phyloP scores from a whole-genome alignment of 2,888 invertebrate species.

The Campoplex capitator region DNA sequence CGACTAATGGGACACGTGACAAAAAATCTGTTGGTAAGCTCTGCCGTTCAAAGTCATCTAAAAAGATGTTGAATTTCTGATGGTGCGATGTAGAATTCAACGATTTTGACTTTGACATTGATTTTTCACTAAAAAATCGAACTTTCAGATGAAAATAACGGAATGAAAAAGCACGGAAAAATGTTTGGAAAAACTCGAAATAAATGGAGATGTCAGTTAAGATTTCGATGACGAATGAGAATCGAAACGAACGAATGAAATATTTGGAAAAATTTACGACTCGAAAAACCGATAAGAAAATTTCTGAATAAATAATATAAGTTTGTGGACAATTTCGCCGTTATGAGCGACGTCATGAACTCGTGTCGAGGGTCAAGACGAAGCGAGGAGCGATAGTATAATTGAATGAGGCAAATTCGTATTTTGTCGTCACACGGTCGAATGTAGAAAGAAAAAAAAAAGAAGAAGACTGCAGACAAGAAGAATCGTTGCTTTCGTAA shows the following conservation, averaged over 20 bases:
- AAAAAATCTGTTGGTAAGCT: background rate
- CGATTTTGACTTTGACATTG: background rate
- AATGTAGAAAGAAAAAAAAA: background rate
- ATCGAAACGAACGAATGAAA: background rate
- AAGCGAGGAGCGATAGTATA: conserved; percentile 23
- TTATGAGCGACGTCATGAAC: conserved; percentile 13
- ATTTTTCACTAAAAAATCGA: too few relatives aligned
- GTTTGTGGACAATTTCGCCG: background rate
- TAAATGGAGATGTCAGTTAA: too few relatives aligned
- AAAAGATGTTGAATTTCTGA: background rate
- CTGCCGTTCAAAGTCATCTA: background rate
- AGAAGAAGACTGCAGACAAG: background rate
- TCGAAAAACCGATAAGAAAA: background rate
- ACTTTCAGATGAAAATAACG: too few relatives aligned
- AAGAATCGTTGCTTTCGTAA: background rate
- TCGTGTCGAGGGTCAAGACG: conserved; percentile 58
- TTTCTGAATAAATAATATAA: background rate
- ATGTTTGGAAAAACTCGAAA: too few relatives aligned
- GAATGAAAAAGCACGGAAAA: too few relatives aligned
- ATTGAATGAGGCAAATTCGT: conserved; percentile 54
- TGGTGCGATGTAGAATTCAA: too few relatives aligned
- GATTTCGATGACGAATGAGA: background rate
- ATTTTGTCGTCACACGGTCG: background rate
- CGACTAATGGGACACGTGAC: background rate
- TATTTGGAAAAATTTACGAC: background rate